A percentile compares a stretch with the other conserved stretches of the same genome.
These are phyloP conservation scores for Deroplatys truncata DNA, from an alignment of 2,888 invertebrate genomes.

Conservation along the genomic window DNA sequence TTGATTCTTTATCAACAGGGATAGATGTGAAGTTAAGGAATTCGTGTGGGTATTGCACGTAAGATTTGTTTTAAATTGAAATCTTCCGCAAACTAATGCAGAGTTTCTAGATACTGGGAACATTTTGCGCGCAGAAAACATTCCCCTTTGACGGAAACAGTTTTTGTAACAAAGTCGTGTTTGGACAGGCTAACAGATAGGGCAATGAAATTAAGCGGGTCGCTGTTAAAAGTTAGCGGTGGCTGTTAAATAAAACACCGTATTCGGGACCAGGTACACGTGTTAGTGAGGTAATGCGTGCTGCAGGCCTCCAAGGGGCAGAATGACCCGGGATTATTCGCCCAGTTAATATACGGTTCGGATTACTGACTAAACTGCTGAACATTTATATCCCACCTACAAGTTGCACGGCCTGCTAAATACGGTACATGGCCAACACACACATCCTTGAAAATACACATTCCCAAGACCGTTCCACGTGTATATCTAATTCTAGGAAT, in stretches of 20 bases:
- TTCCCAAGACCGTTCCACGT: neutral
- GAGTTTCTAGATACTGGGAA: neutral
- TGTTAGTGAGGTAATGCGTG: neutral
- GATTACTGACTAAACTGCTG: neutral
- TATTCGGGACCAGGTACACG: neutral
- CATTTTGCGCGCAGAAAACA: neutral
- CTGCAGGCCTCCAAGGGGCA: conserved; percentile 2
- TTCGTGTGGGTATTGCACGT: no score
- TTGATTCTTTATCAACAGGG: no score
- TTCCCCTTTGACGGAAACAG: neutral
- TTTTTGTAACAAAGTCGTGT: neutral
- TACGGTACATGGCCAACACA: neutral
- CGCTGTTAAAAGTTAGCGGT: neutral
- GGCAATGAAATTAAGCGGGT: neutral
- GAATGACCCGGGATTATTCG: neutral
- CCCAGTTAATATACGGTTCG: neutral
- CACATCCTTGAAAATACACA: neutral
- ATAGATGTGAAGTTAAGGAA: no score
- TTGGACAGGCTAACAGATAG: neutral
- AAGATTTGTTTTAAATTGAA: no score
- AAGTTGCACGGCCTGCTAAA: neutral
- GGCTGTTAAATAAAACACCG: neutral
- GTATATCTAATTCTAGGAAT: neutral
- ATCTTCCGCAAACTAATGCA: neutral
- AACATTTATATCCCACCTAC: neutral